These are phyloP conservation scores for Chelonia mydas DNA, from an alignment of 2,797 vertebrate species.

Conservation along the genomic window DNA sequence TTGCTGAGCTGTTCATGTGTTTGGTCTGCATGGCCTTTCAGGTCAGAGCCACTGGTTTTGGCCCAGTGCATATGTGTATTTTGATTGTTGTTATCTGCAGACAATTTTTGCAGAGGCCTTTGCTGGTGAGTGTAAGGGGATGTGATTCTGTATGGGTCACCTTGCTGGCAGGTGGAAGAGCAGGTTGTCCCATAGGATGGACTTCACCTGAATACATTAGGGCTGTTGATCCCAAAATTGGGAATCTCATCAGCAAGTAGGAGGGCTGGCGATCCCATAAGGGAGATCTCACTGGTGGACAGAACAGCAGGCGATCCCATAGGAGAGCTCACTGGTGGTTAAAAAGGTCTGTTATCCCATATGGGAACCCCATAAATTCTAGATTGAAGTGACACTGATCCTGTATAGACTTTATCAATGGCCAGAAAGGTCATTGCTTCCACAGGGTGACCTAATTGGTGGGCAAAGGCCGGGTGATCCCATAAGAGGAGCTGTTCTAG, in stretches of 20 bases:
- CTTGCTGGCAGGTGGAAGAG: background rate
- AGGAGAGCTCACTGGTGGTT: conserved; percentile 1
- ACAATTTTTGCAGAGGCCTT: conserved; percentile 13
- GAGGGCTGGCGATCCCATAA: background rate
- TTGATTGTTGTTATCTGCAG: background rate
- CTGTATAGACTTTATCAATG: background rate
- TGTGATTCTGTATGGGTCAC: background rate
- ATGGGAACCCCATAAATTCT: background rate
- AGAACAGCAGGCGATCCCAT: background rate
- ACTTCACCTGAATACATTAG: background rate
- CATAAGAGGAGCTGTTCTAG: background rate
- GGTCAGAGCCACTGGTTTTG: background rate
- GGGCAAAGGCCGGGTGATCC: background rate
- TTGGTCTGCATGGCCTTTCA: conserved; percentile 20
- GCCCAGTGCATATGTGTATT: background rate
- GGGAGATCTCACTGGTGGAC: background rate
- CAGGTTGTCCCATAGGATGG: background rate
- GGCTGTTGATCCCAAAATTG: background rate
- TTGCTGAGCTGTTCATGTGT: background rate
- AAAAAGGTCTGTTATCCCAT: background rate
- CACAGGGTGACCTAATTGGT: background rate
- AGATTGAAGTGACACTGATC: background rate
- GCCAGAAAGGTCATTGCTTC: background rate
- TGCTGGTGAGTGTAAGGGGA: background rate
- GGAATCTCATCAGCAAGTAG: background rate